Conservation (phyloP, 2,113 vertebrate genomes). For the Corythaeola cristata region DNA sequence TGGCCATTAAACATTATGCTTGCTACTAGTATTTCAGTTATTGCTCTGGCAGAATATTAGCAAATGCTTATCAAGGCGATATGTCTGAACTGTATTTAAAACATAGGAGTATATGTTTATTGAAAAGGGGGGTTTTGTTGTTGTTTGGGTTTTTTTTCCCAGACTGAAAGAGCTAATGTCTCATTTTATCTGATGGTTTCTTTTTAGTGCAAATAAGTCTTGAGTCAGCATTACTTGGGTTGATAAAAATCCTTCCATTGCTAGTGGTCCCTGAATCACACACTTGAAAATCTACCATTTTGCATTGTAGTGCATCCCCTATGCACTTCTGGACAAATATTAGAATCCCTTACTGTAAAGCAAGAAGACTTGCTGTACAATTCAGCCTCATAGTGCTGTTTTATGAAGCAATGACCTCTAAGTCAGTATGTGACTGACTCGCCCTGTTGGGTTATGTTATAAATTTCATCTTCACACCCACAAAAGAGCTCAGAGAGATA, state of each 20-base stretch:
- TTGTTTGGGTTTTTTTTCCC: not conserved
- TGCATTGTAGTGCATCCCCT: not conserved
- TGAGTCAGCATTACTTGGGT: not conserved
- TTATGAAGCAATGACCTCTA: not conserved
- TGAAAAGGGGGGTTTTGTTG: not conserved
- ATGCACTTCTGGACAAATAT: not conserved
- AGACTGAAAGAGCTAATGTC: not conserved
- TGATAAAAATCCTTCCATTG: not conserved
- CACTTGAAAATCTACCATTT: not conserved
- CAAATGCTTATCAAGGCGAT: not conserved
- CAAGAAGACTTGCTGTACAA: not conserved
- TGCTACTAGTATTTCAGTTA: not conserved
- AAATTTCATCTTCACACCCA: not conserved
- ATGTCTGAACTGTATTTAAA: not conserved
- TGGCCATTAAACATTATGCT: not conserved
- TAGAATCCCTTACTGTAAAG: not conserved
- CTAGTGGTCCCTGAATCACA: not conserved
- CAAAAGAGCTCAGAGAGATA: not conserved
- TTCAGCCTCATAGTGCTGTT: not conserved
- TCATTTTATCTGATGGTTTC: not conserved
- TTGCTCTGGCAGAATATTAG: not conserved
- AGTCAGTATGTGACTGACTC: not conserved
- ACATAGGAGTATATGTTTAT: not conserved
- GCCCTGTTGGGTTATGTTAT: not conserved
- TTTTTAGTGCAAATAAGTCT: not conserved